These are phyloP conservation scores for Grammomys surdaster DNA, from an alignment of 2,113 vertebrate species.

Conservation along the genomic window DNA sequence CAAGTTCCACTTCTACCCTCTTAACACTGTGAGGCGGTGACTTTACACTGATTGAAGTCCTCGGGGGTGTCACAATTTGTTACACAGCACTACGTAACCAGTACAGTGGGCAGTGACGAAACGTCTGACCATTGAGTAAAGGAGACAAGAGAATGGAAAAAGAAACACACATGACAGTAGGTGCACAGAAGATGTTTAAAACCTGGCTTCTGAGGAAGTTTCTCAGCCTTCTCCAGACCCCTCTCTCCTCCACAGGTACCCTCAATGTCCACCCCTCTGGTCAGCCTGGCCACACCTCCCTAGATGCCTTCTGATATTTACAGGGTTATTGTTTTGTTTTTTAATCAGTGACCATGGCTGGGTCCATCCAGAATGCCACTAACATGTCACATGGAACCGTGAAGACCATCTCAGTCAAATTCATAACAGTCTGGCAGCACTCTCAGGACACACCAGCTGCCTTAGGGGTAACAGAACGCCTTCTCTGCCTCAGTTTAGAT, in stretches of 20 bases:
- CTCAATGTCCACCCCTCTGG: no score
- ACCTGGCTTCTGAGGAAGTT: background rate
- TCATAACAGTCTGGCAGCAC: background rate
- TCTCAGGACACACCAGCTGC: background rate
- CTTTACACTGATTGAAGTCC: background rate
- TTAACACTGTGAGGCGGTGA: no score
- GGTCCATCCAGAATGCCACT: background rate
- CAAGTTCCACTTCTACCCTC: background rate
- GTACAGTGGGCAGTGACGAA: background rate
- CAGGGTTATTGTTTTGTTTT: background rate
- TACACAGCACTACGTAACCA: background rate
- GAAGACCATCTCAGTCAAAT: background rate
- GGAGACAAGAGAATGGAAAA: background rate
- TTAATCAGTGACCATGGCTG: background rate
- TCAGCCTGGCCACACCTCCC: background rate
- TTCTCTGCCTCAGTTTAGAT: no score
- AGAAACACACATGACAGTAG: background rate
- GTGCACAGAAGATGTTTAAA: background rate
- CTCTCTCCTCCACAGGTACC: background rate
- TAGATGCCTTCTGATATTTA: background rate
- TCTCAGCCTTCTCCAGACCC: background rate
- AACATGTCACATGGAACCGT: no score
- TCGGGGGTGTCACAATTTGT: background rate
- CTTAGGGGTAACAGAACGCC: background rate
- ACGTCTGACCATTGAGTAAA: background rate